These are phyloP conservation scores for Bubalus kerabau DNA, from an alignment of 2,113 vertebrate species.

Conservation along the genomic window DNA sequence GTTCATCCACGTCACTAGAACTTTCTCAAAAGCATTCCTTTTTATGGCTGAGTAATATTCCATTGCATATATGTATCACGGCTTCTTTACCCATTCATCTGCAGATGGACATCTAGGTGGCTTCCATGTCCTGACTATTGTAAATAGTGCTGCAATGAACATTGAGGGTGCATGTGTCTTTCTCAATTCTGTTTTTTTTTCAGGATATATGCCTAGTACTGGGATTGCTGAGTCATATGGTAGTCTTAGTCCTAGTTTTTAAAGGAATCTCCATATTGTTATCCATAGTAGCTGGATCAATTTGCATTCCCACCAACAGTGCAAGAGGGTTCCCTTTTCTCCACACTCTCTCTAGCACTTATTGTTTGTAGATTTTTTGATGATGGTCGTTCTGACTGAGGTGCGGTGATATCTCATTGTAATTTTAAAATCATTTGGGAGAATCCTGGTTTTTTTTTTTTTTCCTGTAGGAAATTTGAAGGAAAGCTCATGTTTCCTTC, in stretches of 20 bases:
- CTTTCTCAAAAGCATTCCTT: background rate
- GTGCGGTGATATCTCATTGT: background rate
- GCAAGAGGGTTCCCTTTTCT: background rate
- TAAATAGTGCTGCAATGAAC: background rate
- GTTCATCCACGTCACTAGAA: background rate
- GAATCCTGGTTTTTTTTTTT: background rate
- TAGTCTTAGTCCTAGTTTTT: background rate
- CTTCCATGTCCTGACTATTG: background rate
- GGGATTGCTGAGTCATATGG: background rate
- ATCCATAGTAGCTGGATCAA: background rate
- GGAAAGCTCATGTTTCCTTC: background rate
- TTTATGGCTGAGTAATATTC: background rate
- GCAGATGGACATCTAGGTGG: background rate
- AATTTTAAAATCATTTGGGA: background rate
- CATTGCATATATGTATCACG: background rate
- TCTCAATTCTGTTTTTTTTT: background rate
- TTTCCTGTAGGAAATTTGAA: background rate
- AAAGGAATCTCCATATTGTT: background rate
- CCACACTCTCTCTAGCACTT: background rate
- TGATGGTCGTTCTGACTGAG: background rate
- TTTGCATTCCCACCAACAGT: background rate
- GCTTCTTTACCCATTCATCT: background rate
- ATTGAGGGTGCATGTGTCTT: background rate
- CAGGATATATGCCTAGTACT: background rate
- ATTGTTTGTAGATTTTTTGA: background rate